Evolutionary conservation across 1,140 invertebrate species (phyloP), one percentile per base, ranked within the genome.

Genomic region (Himalopsyche phryganea): DNA sequence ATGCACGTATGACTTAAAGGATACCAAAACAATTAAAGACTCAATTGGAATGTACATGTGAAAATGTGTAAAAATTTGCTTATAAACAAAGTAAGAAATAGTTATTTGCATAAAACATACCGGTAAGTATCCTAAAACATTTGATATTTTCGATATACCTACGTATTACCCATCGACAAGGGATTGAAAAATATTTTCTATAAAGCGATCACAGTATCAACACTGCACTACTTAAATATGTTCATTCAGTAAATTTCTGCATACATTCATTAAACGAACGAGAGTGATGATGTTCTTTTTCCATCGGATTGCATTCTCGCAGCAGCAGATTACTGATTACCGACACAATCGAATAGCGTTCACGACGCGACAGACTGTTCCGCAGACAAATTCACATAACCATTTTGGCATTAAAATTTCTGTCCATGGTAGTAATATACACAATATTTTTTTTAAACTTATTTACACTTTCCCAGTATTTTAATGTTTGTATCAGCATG

Each of bases 181-280:
- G 47, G 50, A 52, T 23, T 28, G 23, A 52, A 32, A 46, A 33
- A 28, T 54, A 46, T 49, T 20, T 40, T 40, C 52, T 61, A 61
- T 33, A 32, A 61, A 61, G 59, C 59, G 38, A 61, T 56, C 59
- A 61, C 59, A 61, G 59, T 46, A 55, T 48, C 23, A 36, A 61
- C 48, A 61, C 51, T 56, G 59, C 59, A 51, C 59, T 61, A 61
- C 46, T 18, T 49, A 46, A 53, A 53, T 53, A 60, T 53, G 46
- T 48, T 50, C 47, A 41, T 35, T 42, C 40, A 9, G 23, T 38
- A 28, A 28, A 28, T 50, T 38, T 13, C 23, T 10, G 46, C 23
- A 28, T 13, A 42, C n/a, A 42, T 35, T 36, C 46, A 56, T 7
- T 32, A 28, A 42, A 46, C 15, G 13, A 28, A 3, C 9, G 23